Evolutionary conservation across 2,113 vertebrate genomes (phyloP).

Genomic region (Antennarius striatus): DNA sequence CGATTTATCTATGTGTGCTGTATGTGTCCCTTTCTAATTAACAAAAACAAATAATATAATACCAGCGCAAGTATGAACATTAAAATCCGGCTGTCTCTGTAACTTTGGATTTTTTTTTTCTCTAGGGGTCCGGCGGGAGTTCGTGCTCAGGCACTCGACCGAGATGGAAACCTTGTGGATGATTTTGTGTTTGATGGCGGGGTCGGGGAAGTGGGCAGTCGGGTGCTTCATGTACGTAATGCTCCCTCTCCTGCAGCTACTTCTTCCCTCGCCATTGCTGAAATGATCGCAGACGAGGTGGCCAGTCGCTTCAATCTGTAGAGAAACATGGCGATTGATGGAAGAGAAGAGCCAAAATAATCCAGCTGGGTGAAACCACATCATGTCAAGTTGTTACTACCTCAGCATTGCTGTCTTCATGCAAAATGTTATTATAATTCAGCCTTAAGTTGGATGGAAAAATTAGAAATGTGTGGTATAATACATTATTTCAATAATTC

Average conservation of each 20-base stretch:
- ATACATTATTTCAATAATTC: not conserved
- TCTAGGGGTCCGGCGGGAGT: conserved; percentile 92
- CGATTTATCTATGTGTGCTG: too few relatives aligned
- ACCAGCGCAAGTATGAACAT: not conserved
- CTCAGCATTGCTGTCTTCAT: conserved; percentile 1
- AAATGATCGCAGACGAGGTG: conserved; percentile 87
- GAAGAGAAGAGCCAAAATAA: not conserved
- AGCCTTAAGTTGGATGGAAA: conserved; percentile 23
- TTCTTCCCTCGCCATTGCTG: conserved; percentile 93
- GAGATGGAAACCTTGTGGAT: conserved; percentile 88
- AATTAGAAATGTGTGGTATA: not conserved
- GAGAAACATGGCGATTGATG: not conserved
- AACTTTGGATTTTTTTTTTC: conserved; percentile 1
- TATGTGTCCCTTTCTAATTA: too few relatives aligned
- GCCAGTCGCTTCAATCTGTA: conserved; percentile 83
- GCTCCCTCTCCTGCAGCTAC: conserved; percentile 96
- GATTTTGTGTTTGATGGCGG: conserved; percentile 97
- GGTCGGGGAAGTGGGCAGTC: conserved; percentile 80
- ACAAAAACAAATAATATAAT: too few relatives aligned
- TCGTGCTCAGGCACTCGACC: conserved; percentile 91
- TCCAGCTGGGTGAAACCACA: not conserved
- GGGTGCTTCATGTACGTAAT: conserved; percentile 92
- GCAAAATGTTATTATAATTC: conserved; percentile 11
- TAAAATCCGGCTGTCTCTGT: too few relatives aligned
- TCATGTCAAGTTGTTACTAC: conserved; percentile 2